phyloP scores from a whole-genome alignment of 1,140 invertebrate genomes.

The Microplitis mediator region DNA sequence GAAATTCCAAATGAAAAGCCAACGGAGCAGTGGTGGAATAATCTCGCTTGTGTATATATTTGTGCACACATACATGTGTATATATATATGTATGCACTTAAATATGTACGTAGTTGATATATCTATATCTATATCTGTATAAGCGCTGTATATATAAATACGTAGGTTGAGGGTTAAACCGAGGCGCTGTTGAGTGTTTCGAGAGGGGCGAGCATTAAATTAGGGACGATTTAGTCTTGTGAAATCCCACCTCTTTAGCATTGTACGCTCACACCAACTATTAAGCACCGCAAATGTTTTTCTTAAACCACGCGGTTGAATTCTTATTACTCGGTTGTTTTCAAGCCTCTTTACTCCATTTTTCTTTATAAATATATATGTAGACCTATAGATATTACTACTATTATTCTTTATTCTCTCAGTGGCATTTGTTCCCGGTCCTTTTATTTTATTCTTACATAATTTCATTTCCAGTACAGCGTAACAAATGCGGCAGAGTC shows the following conservation, averaged over 20 bases:
- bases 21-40: background rate
- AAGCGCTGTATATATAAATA: background rate
- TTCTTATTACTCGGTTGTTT: too few species aligned
- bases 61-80: background rate
- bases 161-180: background rate
- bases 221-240: conserved; percentile 7
- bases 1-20: conserved; percentile 43
- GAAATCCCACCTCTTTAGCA: conserved; percentile 6
- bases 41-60: background rate
- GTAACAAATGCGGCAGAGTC: background rate
- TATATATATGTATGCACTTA: too few species aligned
- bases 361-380: too few species aligned
- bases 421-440: background rate
- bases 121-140: background rate
- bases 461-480: background rate
- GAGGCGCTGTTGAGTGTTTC: background rate
- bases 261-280: background rate
- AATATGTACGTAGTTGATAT: background rate
- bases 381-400: too few species aligned
- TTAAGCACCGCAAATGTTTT: background rate
- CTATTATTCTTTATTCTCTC: background rate
- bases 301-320: background rate
- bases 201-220: conserved; percentile 1
- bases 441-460: background rate
- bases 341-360: too few species aligned